These are phyloP conservation scores for Mylabris sibirica DNA, from an alignment of 2,888 invertebrate species.

Conservation along the genomic window DNA sequence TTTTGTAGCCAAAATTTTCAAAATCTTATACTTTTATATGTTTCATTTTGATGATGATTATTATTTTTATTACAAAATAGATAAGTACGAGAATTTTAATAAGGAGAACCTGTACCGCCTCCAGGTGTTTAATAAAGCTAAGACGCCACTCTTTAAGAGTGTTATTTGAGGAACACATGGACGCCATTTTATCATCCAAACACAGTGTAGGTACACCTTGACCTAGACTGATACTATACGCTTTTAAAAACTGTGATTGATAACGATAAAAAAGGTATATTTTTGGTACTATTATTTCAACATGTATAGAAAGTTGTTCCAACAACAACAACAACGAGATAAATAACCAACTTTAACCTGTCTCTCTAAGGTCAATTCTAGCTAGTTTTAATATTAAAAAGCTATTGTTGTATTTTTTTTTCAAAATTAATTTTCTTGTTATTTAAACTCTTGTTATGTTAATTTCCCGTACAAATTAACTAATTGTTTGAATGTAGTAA, in stretches of 20 bases:
- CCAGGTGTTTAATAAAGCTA: conserved; percentile 18
- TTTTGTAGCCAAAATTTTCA: background rate
- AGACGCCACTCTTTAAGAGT: conserved; percentile 15
- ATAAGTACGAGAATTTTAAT: conserved; percentile 11
- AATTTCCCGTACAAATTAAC: background rate
- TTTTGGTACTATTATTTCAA: background rate
- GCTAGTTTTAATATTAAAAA: background rate
- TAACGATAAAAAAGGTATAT: background rate
- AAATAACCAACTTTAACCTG: conserved; percentile 2
- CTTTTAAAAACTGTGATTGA: no score
- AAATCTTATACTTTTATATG: background rate
- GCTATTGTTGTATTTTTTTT: background rate
- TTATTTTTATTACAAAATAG: conserved; percentile 6
- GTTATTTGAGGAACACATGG: conserved; percentile 22
- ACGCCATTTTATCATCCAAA: conserved; percentile 18
- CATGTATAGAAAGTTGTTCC: conserved; percentile 4
- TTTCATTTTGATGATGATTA: background rate
- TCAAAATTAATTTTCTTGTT: no score
- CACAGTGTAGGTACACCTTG: background rate
- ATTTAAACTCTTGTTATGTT: no score
- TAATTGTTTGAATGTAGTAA: background rate
- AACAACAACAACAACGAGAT: conserved; percentile 7
- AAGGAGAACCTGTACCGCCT: conserved; percentile 31
- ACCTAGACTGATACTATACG: background rate
- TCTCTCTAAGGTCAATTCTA: background rate